Base-by-base conservation (phyloP, 2,888 invertebrate genomes). In the Ectemnius continuus region DNA sequence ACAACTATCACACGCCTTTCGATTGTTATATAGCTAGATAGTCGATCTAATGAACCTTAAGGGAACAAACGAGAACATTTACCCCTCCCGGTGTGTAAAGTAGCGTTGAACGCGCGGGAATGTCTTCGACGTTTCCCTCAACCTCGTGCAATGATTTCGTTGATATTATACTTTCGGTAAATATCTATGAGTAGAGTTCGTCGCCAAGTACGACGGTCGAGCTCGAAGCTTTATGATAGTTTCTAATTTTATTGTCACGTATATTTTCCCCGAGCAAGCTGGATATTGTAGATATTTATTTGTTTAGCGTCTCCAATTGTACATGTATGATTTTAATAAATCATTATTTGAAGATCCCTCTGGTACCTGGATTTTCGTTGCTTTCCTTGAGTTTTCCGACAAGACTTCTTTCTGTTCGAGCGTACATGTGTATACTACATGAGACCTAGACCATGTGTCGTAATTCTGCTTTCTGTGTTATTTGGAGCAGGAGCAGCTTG, bases 401-500 rank as follows among this genome's bases (percentile, higher is more conserved):
- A 63, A 74, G 62, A 45, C 78, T 63, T 61, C 26, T 73, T 66
- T 66, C 36, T 36, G 36, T 36, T 36, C 36, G 6, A 36, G 1
- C 8, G 36, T 36, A 36, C 11, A 36, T 36, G 36, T 36, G 36
- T 36, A 36, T 11, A 36, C 1, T 11, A 36, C 36, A 11, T 36
- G 36, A 36, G 4, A 36, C 36, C 36, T 36, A 36, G 36, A 70
- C 66, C 63, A 80, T 75, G 80, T 77, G 73, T 85, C 84, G 84
- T 87, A 88, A 88, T 83, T 85, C 82, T 84, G 84, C 82, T 88
- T 89, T 88, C 84, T 89, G 79, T 87, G 84, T 89, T 88, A 82
- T 87, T 79, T 85, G 83, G 91, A 91, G 88, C 93, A 96, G 96
- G 95, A 95, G 95, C 94, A 96, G 96, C 93, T 95, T 96, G 92